Percentiles rank a stretch among this genome's conserved stretches.
phyloP scores from a whole-genome alignment of 2,113 vertebrate species.

The Elephas maximus region DNA sequence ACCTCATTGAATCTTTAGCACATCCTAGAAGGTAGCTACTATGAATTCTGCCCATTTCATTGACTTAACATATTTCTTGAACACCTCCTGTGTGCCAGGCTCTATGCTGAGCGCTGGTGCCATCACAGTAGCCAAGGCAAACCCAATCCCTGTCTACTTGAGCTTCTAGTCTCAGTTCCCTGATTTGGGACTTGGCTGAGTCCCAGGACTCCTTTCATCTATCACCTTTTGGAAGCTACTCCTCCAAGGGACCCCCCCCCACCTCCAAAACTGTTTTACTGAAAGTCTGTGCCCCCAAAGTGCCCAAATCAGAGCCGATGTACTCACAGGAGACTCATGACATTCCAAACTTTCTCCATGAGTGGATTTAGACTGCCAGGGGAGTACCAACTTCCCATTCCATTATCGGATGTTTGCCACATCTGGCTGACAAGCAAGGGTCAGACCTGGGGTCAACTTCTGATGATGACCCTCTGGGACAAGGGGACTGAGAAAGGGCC shows the following conservation, averaged over 20 bases:
- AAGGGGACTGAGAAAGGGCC: not conserved
- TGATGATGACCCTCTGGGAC: not conserved
- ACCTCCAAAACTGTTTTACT: not conserved
- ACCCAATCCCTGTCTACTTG: not conserved
- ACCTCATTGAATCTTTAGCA: not conserved
- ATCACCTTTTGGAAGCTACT: not conserved
- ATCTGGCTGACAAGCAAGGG: no score
- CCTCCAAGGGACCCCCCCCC: not conserved
- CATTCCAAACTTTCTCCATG: not conserved
- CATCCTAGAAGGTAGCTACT: not conserved
- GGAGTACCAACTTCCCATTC: not conserved
- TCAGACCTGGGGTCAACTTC: not conserved
- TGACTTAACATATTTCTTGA: not conserved
- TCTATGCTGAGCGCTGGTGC: not conserved
- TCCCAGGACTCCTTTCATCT: not conserved
- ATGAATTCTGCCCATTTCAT: no score
- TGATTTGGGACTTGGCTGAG: not conserved
- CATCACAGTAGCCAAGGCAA: not conserved
- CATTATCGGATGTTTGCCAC: fast-evolving
- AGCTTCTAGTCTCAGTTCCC: not conserved
- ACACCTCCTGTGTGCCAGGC: not conserved
- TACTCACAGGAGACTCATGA: not conserved
- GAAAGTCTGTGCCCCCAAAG: not conserved
- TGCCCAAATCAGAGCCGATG: not conserved
- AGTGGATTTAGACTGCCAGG: not conserved